phyloP scores from a whole-genome alignment of 2,797 vertebrate genomes.

The Sus cebifrons region DNA sequence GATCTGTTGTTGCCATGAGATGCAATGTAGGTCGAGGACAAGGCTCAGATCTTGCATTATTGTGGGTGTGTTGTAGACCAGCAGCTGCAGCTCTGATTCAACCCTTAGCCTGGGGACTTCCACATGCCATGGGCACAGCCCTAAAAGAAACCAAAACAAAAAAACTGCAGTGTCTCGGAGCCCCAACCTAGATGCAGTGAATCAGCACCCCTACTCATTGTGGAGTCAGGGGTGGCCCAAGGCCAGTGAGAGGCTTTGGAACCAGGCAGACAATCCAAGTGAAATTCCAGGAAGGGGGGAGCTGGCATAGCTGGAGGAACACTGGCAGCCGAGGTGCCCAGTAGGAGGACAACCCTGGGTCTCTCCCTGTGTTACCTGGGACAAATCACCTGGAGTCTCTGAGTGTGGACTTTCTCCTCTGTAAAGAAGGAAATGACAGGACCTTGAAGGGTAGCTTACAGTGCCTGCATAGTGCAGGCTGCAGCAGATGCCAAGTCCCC shows the following conservation, averaged over 20 bases:
- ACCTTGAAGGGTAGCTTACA: too few species aligned
- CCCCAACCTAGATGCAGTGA: not conserved
- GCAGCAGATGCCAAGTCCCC: not conserved
- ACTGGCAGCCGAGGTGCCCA: not conserved
- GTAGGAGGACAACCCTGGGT: not conserved
- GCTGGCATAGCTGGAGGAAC: accelerated
- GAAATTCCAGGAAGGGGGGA: not conserved
- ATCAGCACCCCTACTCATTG: not conserved
- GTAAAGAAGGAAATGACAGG: not conserved
- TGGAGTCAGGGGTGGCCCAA: not conserved
- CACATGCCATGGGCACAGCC: too few species aligned
- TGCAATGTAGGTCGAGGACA: too few species aligned
- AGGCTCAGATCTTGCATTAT: too few species aligned
- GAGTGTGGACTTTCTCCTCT: not conserved
- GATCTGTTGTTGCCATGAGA: too few species aligned
- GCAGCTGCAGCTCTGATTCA: too few species aligned
- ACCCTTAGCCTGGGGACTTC: too few species aligned
- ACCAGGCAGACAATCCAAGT: not conserved
- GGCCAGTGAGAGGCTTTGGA: not conserved
- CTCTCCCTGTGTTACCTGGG: not conserved
- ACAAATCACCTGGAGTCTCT: not conserved
- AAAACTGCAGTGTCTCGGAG: not conserved
- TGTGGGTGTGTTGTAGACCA: too few species aligned
- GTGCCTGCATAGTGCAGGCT: accelerated
- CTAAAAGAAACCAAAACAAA: too few species aligned